Conservation (phyloP, 2,113 vertebrate species). For the Ellobius talpinus region DNA sequence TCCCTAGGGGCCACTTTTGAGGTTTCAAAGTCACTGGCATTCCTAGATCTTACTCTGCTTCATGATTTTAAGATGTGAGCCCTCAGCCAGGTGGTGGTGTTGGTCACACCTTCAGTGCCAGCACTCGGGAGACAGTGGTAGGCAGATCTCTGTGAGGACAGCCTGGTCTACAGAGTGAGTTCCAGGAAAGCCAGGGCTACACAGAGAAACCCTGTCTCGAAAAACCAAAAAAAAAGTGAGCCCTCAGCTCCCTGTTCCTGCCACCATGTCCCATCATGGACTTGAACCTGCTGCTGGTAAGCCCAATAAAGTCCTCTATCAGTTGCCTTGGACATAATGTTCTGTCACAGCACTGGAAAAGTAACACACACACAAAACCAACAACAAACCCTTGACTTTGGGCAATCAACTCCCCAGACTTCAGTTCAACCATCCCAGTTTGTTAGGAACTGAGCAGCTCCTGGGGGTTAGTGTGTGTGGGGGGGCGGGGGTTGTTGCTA, state of each 20-base stretch:
- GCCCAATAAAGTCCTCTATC: neutral
- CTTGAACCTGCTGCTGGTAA: neutral
- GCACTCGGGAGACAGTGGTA: neutral
- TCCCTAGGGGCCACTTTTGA: neutral
- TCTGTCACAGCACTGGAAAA: neutral
- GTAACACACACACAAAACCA: neutral
- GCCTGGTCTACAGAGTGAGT: neutral
- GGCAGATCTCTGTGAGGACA: neutral
- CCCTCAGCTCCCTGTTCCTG: neutral
- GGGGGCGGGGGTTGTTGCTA: neutral
- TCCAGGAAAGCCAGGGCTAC: neutral
- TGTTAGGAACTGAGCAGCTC: constrained; percentile 30
- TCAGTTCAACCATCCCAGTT: neutral
- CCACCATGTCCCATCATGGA: too few relatives aligned
- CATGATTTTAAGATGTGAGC: too few relatives aligned
- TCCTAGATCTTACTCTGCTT: neutral
- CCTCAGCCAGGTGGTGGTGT: neutral
- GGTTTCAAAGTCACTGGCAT: neutral
- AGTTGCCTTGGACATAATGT: neutral
- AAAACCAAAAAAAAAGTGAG: neutral
- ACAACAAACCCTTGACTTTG: neutral
- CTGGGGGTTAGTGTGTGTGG: neutral
- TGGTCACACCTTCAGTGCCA: neutral
- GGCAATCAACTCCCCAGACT: neutral
- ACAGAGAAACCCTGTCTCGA: neutral